Evolutionary conservation across 37 sponge, comb jelly and placozoan species (phyloP).

Genomic region (Hexactinellida sp.): DNA sequence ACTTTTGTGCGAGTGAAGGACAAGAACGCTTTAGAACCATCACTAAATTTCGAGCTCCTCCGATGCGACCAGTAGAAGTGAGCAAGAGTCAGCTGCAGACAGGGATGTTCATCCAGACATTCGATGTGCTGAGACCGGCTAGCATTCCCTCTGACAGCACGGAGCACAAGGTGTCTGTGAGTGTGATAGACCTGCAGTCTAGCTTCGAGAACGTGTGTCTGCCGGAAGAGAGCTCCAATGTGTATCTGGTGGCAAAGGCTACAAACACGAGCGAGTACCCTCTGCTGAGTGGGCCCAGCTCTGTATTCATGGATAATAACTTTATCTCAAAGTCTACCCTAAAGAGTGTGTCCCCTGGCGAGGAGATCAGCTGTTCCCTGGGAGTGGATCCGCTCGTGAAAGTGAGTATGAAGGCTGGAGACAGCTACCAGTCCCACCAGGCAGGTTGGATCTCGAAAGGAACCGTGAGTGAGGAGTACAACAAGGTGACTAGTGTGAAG

Average conservation of each 20-base stretch:
- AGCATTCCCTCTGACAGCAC: slow-evolving; percentile 7
- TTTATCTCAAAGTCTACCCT: slow-evolving; percentile 3
- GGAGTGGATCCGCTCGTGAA: neutral
- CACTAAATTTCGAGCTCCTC: neutral
- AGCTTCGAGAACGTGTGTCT: neutral
- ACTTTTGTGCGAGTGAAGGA: neutral
- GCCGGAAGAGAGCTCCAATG: neutral
- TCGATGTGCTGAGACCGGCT: neutral
- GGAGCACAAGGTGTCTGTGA: slow-evolving; percentile 14
- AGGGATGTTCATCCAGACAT: slow-evolving; percentile 6
- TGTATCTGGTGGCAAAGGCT: neutral
- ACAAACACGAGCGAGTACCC: slow-evolving; percentile 1
- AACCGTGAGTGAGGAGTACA: neutral
- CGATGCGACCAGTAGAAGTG: neutral
- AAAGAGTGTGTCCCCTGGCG: neutral
- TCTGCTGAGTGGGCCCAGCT: neutral
- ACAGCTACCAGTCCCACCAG: neutral
- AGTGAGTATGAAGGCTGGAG: neutral
- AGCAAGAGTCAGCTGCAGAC: neutral
- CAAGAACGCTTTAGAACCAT: neutral
- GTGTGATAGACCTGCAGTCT: slow-evolving; percentile 9
- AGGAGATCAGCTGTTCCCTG: slow-evolving; percentile 18
- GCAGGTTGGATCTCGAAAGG: neutral
- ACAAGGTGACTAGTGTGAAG: slow-evolving; percentile 6
- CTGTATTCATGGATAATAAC: slow-evolving; percentile 20